Percentiles rank a stretch among this genome's conserved stretches.
phyloP scores from a whole-genome alignment of 2,888 invertebrate species.

The Pardosa pseudoannulata region DNA sequence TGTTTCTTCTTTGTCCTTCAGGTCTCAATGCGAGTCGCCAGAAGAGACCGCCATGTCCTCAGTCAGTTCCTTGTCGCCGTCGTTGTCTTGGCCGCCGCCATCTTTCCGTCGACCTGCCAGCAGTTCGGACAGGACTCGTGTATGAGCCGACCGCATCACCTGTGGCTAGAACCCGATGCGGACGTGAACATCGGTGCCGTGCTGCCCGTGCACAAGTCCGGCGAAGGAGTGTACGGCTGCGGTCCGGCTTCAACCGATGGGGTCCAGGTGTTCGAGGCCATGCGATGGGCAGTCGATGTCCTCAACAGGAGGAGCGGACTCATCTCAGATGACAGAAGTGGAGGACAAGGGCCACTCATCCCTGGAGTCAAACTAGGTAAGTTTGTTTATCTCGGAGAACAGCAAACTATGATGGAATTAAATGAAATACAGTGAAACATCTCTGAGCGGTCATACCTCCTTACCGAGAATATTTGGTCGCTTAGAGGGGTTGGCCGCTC shows the following conservation, averaged over 20 bases:
- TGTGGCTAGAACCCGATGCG: constrained; percentile 35
- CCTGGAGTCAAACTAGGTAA: constrained; percentile 64
- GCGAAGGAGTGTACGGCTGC: constrained; percentile 58
- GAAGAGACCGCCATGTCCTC: neutral
- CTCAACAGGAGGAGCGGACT: constrained; percentile 58
- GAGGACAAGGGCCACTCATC: constrained; percentile 40
- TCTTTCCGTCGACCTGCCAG: neutral
- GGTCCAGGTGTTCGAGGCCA: constrained; percentile 60
- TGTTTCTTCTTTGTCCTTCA: neutral
- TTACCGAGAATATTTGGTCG: too few relatives aligned
- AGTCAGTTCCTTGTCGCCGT: neutral
- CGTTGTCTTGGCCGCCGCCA: neutral
- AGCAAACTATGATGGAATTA: too few relatives aligned
- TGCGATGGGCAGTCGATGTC: constrained; percentile 62
- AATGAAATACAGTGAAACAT: too few relatives aligned
- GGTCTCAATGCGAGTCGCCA: neutral
- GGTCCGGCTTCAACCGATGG: constrained; percentile 34
- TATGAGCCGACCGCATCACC: neutral
- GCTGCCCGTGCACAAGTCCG: constrained; percentile 44
- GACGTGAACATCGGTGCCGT: constrained; percentile 57
- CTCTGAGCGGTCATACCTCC: too few relatives aligned
- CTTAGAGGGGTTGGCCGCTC: too few relatives aligned
- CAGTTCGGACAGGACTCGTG: constrained; percentile 22
- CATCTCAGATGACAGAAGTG: constrained; percentile 22
- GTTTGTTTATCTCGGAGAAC: too few relatives aligned